Evolutionary conservation across 2,113 vertebrate species (phyloP).

Genomic region (Philantomba maxwellii): DNA sequence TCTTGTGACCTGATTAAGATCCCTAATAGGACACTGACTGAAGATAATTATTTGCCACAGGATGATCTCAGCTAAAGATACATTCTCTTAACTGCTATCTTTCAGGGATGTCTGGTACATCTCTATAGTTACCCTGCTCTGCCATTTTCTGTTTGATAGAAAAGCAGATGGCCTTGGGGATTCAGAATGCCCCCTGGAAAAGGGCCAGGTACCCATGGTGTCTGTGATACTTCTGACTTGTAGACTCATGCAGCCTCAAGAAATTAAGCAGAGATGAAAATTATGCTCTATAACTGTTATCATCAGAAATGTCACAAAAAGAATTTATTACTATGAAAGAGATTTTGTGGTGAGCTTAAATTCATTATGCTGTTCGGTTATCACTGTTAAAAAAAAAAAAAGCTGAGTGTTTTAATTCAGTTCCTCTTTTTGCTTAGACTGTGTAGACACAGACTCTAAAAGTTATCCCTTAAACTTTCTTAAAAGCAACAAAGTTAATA

Average conservation of each 20-base stretch:
- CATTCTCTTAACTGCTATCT: background rate
- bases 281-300: background rate
- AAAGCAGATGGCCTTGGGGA: background rate
- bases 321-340: background rate
- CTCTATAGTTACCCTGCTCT: background rate
- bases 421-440: background rate
- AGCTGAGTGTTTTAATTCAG: background rate
- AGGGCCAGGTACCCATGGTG: background rate
- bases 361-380: background rate
- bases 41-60: background rate
- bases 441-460: conserved; percentile 14
- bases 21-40: background rate
- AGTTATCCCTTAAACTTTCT: background rate
- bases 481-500: conserved; percentile 46
- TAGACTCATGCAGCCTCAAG: background rate
- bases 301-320: background rate
- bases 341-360: background rate
- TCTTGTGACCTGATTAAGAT: background rate
- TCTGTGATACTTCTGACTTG: background rate
- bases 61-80: background rate
- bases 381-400: background rate
- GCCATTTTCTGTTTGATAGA: background rate
- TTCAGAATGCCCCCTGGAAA: background rate
- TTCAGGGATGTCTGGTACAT: background rate
- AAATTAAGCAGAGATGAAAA: background rate